These are phyloP conservation scores for Marisa cornuarietis DNA, from an alignment of 1,140 invertebrate genomes.

Conservation along the genomic window DNA sequence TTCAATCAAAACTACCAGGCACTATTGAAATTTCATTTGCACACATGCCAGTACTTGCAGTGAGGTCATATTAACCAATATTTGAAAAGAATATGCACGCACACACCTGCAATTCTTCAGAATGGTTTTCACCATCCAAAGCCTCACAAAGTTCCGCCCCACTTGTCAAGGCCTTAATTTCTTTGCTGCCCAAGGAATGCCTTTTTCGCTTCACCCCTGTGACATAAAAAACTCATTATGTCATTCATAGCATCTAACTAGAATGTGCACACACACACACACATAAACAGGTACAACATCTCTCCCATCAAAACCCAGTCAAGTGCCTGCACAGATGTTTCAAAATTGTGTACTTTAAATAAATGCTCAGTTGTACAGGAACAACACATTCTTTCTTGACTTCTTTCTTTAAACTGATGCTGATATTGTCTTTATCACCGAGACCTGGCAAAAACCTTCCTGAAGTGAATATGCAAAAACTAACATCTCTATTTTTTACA, in stretches of 20 bases:
- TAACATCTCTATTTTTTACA: no score
- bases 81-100: background rate
- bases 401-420: no score
- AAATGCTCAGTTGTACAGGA: background rate
- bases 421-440: no score
- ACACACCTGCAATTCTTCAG: conserved; percentile 51
- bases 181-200: conserved; percentile 21
- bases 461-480: no score
- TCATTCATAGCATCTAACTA: background rate
- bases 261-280: background rate
- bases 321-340: background rate
- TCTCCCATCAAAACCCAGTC: background rate
- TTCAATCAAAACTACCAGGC: background rate
- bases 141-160: conserved; percentile 58
- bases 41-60: background rate
- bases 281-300: background rate
- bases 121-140: conserved; percentile 39
- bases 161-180: conserved; percentile 42
- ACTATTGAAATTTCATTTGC: background rate
- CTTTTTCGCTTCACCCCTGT: background rate
- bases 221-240: background rate
- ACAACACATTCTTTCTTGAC: background rate
- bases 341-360: background rate
- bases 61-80: background rate
- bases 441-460: no score